phyloP scores from a whole-genome alignment of 2,888 invertebrate species.

The Lepidochrysops patricia region DNA sequence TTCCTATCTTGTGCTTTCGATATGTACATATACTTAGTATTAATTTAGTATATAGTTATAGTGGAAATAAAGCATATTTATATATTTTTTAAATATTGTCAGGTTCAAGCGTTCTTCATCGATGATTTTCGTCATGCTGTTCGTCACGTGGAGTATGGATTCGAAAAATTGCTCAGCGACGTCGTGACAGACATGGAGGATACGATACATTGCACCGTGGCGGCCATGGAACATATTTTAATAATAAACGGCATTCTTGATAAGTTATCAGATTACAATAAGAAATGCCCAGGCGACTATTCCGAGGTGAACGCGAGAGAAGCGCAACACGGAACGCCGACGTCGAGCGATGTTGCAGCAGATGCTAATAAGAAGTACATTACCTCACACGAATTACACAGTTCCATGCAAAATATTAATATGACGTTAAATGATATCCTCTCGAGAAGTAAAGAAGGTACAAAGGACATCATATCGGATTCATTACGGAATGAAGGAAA shows the following conservation, averaged over 20 bases:
- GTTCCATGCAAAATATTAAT: slow-evolving; percentile 29
- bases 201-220: slow-evolving; percentile 51
- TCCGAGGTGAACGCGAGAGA: background rate
- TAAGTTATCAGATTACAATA: slow-evolving; percentile 29
- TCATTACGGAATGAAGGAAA: slow-evolving; percentile 36
- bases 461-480: slow-evolving; percentile 30
- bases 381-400: slow-evolving; percentile 22
- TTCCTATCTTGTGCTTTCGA: too few species aligned
- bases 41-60: too few species aligned
- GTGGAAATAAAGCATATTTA: too few species aligned
- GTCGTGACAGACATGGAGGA: slow-evolving; percentile 51
- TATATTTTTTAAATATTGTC: slow-evolving; percentile 15
- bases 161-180: slow-evolving; percentile 47
- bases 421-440: slow-evolving; percentile 30
- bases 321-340: background rate
- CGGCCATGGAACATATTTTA: slow-evolving; percentile 48
- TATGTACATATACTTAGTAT: too few species aligned
- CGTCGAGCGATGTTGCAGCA: background rate
- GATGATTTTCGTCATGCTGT: slow-evolving; percentile 43
- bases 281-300: slow-evolving; percentile 19
- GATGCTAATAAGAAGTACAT: slow-evolving; percentile 17
- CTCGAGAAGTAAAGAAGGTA: slow-evolving; percentile 25
- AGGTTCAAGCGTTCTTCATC: slow-evolving; percentile 46
- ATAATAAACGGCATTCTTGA: slow-evolving; percentile 29
- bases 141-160: slow-evolving; percentile 40